phyloP scores from a whole-genome alignment of 30 jellyfish, hydroid and myxozoan genomes.

The Cassiopea xamachana region DNA sequence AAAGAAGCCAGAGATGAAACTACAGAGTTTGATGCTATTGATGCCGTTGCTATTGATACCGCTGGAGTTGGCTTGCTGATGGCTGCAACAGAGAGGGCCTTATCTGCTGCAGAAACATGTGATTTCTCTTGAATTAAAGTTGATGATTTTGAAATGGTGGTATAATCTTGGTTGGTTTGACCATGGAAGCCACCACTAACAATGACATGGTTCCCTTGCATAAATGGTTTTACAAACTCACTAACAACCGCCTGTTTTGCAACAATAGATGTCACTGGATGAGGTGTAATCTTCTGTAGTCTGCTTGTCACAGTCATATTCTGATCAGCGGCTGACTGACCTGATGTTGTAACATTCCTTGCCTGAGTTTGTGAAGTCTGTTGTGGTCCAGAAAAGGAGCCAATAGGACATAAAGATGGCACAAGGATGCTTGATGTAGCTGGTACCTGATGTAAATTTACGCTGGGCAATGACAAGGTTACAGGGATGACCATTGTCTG shows the following conservation, averaged over 20 bases:
- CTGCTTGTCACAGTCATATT: background rate
- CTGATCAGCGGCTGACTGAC: background rate
- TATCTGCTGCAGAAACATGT: background rate
- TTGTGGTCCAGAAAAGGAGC: conserved; percentile 3
- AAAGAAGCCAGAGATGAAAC: background rate
- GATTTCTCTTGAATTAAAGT: background rate
- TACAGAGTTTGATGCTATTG: background rate
- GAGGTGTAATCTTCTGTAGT: conserved; percentile 49
- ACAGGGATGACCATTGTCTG: conserved; percentile 63
- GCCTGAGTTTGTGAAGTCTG: conserved; percentile 11
- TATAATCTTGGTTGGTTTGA: background rate
- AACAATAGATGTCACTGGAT: conserved; percentile 11
- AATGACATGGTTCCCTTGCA: background rate
- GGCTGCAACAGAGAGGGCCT: background rate
- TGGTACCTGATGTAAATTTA: conserved; percentile 33
- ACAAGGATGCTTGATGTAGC: conserved; percentile 20
- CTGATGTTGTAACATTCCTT: background rate
- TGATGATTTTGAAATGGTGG: background rate
- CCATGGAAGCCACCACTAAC: conserved; percentile 8
- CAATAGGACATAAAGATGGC: conserved; percentile 23
- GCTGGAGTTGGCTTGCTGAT: background rate
- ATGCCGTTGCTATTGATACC: conserved; percentile 3
- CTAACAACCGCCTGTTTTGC: background rate
- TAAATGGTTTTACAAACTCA: background rate
- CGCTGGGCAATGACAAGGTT: conserved; percentile 35